phyloP scores from a whole-genome alignment of 1,140 invertebrate species.

The Apis cerana region DNA sequence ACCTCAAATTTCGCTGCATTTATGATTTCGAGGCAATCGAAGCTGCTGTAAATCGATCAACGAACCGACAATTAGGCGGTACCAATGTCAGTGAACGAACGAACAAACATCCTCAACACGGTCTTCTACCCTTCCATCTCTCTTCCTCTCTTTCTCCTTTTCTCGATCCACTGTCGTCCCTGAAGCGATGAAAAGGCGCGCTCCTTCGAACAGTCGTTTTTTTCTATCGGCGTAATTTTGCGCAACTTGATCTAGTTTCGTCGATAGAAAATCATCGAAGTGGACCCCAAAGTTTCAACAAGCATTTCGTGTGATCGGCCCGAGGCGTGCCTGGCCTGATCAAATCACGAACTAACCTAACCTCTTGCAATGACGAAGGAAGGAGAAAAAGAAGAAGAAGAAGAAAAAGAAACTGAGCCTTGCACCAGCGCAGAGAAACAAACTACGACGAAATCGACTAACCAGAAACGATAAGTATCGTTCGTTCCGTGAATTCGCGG shows the following conservation, averaged over 20 bases:
- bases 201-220: background rate
- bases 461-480: constrained; percentile 29
- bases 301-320: background rate
- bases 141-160: background rate
- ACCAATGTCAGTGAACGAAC: background rate
- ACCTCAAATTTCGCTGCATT: background rate
- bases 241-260: constrained; percentile 40
- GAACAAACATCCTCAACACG: background rate
- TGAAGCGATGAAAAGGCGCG: constrained; percentile 16
- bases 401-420: background rate
- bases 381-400: background rate
- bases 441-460: constrained; percentile 18
- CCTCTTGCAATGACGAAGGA: constrained; percentile 27
- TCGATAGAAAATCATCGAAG: constrained; percentile 18
- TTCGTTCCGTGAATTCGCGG: constrained; percentile 15
- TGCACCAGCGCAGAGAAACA: background rate
- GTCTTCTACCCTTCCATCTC: background rate
- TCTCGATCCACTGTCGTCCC: constrained; percentile 1
- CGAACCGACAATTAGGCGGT: background rate
- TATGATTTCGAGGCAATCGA: background rate
- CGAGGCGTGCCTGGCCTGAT: background rate
- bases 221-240: background rate
- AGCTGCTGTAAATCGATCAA: background rate
- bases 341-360: constrained; percentile 36
- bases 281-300: constrained; percentile 32